Evolutionary conservation across 2,113 vertebrate genomes (phyloP).

Genomic region (Plecturocebus donacophilus): DNA sequence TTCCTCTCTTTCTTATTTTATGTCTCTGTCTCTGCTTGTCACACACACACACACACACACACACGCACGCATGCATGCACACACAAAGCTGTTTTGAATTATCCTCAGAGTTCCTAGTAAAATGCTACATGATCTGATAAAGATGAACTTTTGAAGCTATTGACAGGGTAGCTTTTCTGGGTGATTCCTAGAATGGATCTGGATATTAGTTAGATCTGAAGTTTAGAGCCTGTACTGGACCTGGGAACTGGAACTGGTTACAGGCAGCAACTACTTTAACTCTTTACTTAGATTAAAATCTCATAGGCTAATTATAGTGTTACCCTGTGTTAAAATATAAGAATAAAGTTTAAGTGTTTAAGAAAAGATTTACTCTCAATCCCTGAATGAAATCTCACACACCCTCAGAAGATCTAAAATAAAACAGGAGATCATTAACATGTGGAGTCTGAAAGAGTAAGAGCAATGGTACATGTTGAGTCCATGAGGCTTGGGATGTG

Average conservation of each 20-base stretch:
- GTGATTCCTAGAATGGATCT: neutral
- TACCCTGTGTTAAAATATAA: neutral
- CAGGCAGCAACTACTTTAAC: neutral
- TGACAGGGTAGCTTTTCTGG: conserved; percentile 6
- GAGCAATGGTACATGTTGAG: neutral
- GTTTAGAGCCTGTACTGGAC: neutral
- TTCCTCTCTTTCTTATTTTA: too few relatives aligned
- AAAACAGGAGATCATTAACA: neutral
- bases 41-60: too few relatives aligned
- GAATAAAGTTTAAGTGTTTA: neutral
- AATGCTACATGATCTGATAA: neutral
- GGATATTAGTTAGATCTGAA: neutral
- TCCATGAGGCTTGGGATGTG: neutral
- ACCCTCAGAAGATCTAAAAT: neutral
- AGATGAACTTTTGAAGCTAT: conserved; percentile 10
- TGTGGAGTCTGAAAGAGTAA: neutral
- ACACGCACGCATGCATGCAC: neutral
- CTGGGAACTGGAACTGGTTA: neutral
- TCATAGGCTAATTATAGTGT: neutral
- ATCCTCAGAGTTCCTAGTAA: neutral
- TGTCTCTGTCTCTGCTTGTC: neutral
- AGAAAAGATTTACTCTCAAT: neutral
- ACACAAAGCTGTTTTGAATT: conserved; percentile 12
- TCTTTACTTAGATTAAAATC: neutral
- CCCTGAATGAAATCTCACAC: neutral